phyloP scores from a whole-genome alignment of 2,888 invertebrate species.

The Portevinia maculata region DNA sequence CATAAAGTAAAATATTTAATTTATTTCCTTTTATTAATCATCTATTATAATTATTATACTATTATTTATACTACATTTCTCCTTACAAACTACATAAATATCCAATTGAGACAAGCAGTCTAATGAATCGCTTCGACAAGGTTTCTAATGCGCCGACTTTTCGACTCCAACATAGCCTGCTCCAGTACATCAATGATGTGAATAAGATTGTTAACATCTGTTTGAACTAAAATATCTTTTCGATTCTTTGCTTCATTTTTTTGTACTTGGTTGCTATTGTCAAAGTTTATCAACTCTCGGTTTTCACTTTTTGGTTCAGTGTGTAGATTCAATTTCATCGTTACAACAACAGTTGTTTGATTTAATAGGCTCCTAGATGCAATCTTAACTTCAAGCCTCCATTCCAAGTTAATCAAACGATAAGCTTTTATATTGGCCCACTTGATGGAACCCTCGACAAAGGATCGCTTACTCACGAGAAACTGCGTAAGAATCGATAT shows the following conservation, averaged over 20 bases:
- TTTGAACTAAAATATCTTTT: conserved; percentile 84
- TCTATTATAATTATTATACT: conserved; percentile 3
- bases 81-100: conserved; percentile 16
- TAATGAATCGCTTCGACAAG: conserved; percentile 80
- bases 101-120: neutral
- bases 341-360: conserved; percentile 85
- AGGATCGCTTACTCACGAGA: conserved; percentile 79
- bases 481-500: conserved; percentile 80
- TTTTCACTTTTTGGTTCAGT: conserved; percentile 81
- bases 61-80: conserved; percentile 10
- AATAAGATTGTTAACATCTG: conserved; percentile 86
- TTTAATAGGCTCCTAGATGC: conserved; percentile 85
- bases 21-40: conserved; percentile 32
- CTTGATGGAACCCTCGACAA: conserved; percentile 81
- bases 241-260: conserved; percentile 79
- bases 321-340: conserved; percentile 85
- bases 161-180: conserved; percentile 86
- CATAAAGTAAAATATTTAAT: too few species aligned
- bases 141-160: conserved; percentile 83
- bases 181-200: conserved; percentile 86
- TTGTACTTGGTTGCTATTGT: conserved; percentile 75
- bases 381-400: conserved; percentile 87
- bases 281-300: conserved; percentile 78
- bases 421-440: conserved; percentile 79
- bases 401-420: conserved; percentile 85